Evolutionary conservation across 1,140 invertebrate genomes (phyloP).

Genomic region (Colletes gigas): DNA sequence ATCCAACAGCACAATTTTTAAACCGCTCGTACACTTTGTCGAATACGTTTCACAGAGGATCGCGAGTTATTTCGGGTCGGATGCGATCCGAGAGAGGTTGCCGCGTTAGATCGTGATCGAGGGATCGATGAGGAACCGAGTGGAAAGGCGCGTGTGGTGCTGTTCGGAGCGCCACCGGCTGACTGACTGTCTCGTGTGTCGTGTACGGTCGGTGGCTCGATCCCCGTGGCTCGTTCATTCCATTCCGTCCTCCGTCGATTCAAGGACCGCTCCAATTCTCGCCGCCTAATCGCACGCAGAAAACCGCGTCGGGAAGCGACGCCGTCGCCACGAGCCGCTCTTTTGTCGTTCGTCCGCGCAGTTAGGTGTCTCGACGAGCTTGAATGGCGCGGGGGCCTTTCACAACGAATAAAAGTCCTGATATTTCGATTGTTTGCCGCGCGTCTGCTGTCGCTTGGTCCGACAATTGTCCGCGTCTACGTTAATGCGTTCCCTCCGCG

Average conservation of each 20-base stretch:
- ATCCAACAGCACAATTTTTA: too few relatives aligned
- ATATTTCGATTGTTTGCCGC: constrained; percentile 40
- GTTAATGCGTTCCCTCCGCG: not conserved
- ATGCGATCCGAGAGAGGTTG: too few relatives aligned
- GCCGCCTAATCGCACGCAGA: constrained; percentile 13
- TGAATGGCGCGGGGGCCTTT: constrained; percentile 10
- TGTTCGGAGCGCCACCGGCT: constrained; percentile 68
- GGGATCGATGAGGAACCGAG: constrained; percentile 33
- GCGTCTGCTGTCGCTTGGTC: not conserved
- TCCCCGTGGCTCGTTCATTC: not conserved
- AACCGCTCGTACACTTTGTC: too few relatives aligned
- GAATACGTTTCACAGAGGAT: too few relatives aligned
- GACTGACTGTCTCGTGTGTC: constrained; percentile 62
- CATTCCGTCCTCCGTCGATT: constrained; percentile 34
- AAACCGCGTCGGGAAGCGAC: too few relatives aligned
- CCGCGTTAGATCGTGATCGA: constrained; percentile 5
- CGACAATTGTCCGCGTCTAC: not conserved
- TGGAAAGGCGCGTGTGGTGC: constrained; percentile 40
- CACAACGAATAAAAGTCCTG: constrained; percentile 27
- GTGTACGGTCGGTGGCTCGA: constrained; percentile 21
- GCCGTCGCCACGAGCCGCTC: not conserved
- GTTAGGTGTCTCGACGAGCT: constrained; percentile 5
- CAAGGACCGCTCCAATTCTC: constrained; percentile 35
- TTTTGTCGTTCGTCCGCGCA: constrained; percentile 10
- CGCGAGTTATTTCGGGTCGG: too few relatives aligned